Evolutionary conservation across 2,888 invertebrate species (phyloP).

Genomic region (Thumatha senex): DNA sequence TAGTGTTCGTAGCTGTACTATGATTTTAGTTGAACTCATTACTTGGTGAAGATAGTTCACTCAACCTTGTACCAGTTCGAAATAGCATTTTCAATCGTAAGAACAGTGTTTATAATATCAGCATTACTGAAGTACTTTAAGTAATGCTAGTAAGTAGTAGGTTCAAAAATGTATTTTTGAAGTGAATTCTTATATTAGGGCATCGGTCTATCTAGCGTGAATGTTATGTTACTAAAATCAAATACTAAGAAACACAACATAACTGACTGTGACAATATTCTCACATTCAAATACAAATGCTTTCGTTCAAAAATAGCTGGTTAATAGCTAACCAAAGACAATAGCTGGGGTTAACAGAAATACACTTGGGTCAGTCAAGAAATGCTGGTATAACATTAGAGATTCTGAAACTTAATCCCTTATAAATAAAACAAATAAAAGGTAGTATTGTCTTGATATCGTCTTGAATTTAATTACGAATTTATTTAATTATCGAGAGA

Average conservation of each 20-base stretch:
- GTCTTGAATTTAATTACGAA: constrained; percentile 1
- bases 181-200: too few relatives aligned
- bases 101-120: too few relatives aligned
- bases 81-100: background rate
- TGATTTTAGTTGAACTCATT: constrained; percentile 54
- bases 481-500: background rate
- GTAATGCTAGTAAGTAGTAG: too few relatives aligned
- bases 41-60: constrained; percentile 50
- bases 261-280: too few relatives aligned
- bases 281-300: too few relatives aligned
- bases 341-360: constrained; percentile 7
- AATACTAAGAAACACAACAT: too few relatives aligned
- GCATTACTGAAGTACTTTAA: too few relatives aligned
- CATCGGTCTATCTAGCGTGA: too few relatives aligned
- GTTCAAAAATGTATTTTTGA: too few relatives aligned
- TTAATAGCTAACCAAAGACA: constrained; percentile 11
- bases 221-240: too few relatives aligned
- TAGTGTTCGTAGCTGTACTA: constrained; percentile 55
- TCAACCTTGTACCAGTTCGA: constrained; percentile 45
- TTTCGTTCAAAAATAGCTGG: background rate
- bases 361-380: constrained; percentile 8
- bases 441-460: background rate
- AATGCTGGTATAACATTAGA: constrained; percentile 16
- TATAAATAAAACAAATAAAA: constrained; percentile 12
- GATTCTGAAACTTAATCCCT: constrained; percentile 10